Conservation (phyloP, 2,797 vertebrate genomes). For the Chelmon rostratus region DNA sequence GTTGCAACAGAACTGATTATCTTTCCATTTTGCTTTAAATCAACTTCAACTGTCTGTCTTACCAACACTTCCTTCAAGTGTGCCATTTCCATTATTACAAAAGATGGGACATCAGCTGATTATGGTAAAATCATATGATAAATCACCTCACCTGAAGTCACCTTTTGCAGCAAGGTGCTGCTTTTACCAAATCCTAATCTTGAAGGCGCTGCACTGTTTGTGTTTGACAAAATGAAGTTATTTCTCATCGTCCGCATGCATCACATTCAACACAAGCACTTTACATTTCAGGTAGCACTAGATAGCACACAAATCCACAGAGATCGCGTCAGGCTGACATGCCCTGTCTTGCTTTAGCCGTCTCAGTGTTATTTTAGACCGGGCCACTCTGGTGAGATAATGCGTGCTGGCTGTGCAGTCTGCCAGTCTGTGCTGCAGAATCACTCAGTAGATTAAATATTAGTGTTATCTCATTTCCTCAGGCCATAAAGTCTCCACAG, state of each 20-base stretch:
- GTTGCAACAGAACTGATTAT: conserved; percentile 29
- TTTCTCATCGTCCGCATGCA: not conserved
- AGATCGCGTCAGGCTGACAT: conserved; percentile 56
- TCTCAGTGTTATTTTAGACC: conserved; percentile 55
- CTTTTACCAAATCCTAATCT: not conserved
- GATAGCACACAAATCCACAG: conserved; percentile 21
- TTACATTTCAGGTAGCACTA: not conserved
- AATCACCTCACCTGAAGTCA: not conserved
- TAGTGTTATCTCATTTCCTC: conserved; percentile 79
- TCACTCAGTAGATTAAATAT: conserved; percentile 81
- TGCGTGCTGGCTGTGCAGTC: conserved; percentile 63
- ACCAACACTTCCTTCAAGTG: conserved; percentile 1
- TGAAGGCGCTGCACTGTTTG: not conserved
- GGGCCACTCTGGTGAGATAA: conserved; percentile 62
- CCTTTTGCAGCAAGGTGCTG: not conserved
- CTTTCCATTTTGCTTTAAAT: conserved; percentile 14
- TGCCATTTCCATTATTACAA: not conserved
- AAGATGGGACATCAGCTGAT: not conserved
- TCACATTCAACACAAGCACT: conserved; percentile 15
- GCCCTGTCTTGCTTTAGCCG: conserved; percentile 60
- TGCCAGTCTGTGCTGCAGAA: conserved; percentile 61
- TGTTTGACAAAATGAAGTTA: not conserved
- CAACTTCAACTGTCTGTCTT: not conserved
- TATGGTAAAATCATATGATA: not conserved
- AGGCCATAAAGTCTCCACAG: conserved; percentile 66